phyloP scores from a whole-genome alignment of 2,888 invertebrate species.

The Lepidochrysops patricia region DNA sequence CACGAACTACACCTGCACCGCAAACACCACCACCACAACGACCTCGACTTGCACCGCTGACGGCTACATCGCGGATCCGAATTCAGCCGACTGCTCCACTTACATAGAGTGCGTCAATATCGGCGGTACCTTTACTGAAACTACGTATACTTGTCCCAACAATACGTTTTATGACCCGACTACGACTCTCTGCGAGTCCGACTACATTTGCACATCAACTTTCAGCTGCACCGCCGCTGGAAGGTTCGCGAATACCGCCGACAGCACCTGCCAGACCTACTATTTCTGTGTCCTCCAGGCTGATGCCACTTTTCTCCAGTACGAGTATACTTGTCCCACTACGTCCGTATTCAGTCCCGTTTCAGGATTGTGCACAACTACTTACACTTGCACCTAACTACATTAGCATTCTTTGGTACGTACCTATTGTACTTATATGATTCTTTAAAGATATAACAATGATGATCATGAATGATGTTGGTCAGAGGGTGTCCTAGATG shows the following conservation, averaged over 20 bases:
- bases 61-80: slow-evolving; percentile 45
- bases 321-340: slow-evolving; percentile 53
- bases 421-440: no score
- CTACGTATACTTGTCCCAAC: slow-evolving; percentile 41
- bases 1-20: slow-evolving; percentile 43
- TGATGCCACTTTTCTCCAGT: slow-evolving; percentile 39
- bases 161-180: slow-evolving; percentile 45
- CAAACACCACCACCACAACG: slow-evolving; percentile 27
- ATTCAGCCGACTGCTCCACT: slow-evolving; percentile 41
- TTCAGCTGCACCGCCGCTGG: slow-evolving; percentile 52
- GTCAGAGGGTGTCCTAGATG: no score
- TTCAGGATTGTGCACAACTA: slow-evolving; percentile 44
- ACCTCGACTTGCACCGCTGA: slow-evolving; percentile 43
- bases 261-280: slow-evolving; percentile 53
- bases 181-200: slow-evolving; percentile 47
- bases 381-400: slow-evolving; percentile 40
- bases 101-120: slow-evolving; percentile 51
- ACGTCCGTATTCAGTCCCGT: slow-evolving; percentile 56
- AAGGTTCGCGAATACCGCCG: slow-evolving; percentile 48
- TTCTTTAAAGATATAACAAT: no score
- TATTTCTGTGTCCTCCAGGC: slow-evolving; percentile 44
- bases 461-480: no score
- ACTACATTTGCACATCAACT: slow-evolving; percentile 39
- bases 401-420: not conserved
- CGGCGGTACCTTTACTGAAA: slow-evolving; percentile 39